Evolutionary conservation across 1,140 invertebrate genomes (phyloP).

Genomic region (Bombus pyrosoma): DNA sequence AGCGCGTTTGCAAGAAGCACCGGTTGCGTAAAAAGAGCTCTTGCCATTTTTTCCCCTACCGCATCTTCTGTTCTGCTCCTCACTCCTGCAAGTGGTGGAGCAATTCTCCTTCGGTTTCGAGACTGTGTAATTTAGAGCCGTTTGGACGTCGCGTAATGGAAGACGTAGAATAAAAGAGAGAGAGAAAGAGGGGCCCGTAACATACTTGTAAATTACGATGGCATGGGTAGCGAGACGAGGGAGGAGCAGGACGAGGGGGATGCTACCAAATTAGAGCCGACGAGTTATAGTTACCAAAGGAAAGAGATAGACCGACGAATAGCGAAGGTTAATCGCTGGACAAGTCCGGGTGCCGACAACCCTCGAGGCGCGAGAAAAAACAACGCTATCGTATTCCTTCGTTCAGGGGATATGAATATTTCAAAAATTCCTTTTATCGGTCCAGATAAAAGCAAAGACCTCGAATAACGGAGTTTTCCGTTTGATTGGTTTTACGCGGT

Average conservation of each 20-base stretch:
- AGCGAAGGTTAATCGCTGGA: conserved; percentile 23
- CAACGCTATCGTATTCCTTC: not conserved
- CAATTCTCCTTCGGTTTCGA: conserved; percentile 55
- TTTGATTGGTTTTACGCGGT: not conserved
- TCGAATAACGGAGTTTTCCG: not conserved
- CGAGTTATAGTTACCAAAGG: conserved; percentile 32
- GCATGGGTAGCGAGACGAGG: not conserved
- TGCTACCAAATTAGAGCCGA: conserved; percentile 39
- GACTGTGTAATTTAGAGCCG: conserved; percentile 64
- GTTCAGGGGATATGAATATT: not conserved
- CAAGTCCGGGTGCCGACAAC: not conserved
- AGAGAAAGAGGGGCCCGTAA: conserved; percentile 20
- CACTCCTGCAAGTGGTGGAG: not conserved
- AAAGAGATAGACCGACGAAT: not conserved
- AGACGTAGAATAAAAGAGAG: not conserved
- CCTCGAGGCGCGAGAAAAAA: not conserved
- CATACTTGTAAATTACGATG: not conserved
- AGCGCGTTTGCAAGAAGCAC: conserved; percentile 38
- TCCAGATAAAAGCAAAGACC: not conserved
- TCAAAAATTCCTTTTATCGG: not conserved
- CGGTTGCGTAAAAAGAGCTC: conserved; percentile 39
- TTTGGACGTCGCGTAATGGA: conserved; percentile 55
- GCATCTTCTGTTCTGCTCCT: conserved; percentile 9
- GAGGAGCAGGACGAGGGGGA: not conserved
- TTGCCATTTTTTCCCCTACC: conserved; percentile 34